Evolutionary conservation across 2,888 invertebrate species (phyloP).

Genomic region (Drosophila greeni): DNA sequence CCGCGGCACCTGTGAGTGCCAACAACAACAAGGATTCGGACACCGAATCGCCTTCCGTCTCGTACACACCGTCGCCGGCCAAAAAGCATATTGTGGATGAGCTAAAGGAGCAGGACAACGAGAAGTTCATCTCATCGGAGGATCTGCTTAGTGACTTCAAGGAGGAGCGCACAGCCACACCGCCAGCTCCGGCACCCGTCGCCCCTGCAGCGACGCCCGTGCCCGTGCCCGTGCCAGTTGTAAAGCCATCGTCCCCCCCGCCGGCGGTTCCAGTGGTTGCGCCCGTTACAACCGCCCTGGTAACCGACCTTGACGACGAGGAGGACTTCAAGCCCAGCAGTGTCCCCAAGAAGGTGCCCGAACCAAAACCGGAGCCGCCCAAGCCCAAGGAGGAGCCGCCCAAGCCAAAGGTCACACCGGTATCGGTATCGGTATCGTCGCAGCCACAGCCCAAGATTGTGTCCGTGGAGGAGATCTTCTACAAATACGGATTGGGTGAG

Average conservation of each 20-base stretch:
- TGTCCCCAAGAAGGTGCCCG: conserved; percentile 24
- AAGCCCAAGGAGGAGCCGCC: conserved; percentile 60
- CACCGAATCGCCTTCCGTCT: conserved; percentile 76
- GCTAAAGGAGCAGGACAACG: conserved; percentile 78
- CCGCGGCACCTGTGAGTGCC: conserved; percentile 33
- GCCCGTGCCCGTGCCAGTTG: neutral
- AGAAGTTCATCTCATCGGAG: conserved; percentile 79
- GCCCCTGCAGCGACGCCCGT: neutral
- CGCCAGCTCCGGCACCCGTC: conserved; percentile 32
- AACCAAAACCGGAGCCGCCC: conserved; percentile 44
- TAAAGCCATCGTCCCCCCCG: conserved; percentile 6
- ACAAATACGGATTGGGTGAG: conserved; percentile 84
- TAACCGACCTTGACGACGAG: conserved; percentile 74
- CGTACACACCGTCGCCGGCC: conserved; percentile 77
- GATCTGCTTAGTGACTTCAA: conserved; percentile 77
- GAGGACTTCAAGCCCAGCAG: conserved; percentile 56
- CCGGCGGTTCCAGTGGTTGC: conserved; percentile 33
- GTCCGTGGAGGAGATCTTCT: conserved; percentile 83
- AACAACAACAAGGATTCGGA: conserved; percentile 76
- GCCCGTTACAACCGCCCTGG: conserved; percentile 33
- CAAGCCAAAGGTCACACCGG: conserved; percentile 40
- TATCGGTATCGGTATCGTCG: conserved; percentile 9
- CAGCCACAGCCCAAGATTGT: conserved; percentile 74
- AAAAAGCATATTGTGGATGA: conserved; percentile 76
- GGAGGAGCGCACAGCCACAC: conserved; percentile 70